Evolutionary conservation across 2,888 invertebrate species (phyloP).

Genomic region (Sesia bembeciformis): DNA sequence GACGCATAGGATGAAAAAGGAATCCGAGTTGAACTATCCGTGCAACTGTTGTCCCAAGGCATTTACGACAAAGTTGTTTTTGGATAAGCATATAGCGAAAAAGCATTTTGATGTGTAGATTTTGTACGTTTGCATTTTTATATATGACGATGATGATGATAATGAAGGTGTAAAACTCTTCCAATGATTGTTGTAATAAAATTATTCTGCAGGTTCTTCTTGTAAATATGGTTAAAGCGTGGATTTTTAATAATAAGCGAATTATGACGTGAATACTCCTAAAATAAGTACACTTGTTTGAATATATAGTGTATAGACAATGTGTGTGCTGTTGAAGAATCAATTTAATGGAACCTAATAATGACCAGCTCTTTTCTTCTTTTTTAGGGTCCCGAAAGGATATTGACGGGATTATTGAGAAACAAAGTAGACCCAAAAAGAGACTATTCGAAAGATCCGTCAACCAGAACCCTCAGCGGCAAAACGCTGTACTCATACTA

Average conservation of each 20-base stretch:
- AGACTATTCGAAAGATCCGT: slow-evolving; percentile 66
- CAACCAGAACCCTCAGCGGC: slow-evolving; percentile 62
- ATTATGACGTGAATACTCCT: no score
- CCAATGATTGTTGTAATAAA: no score
- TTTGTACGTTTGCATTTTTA: neutral
- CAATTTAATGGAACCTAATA: slow-evolving; percentile 34
- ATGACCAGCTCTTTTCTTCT: slow-evolving; percentile 63
- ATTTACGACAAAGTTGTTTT: slow-evolving; percentile 68
- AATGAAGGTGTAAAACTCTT: no score
- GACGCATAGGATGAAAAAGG: slow-evolving; percentile 57
- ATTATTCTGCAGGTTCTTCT: no score
- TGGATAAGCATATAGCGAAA: slow-evolving; percentile 70
- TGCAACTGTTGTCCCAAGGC: slow-evolving; percentile 68
- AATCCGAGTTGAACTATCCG: slow-evolving; percentile 54
- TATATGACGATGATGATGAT: no score
- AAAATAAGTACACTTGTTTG: neutral
- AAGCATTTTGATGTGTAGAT: slow-evolving; percentile 59
- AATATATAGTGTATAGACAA: neutral
- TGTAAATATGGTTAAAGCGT: no score
- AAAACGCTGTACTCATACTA: slow-evolving; percentile 59
- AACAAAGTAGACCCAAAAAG: slow-evolving; percentile 60
- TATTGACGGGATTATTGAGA: slow-evolving; percentile 46
- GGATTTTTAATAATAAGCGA: no score
- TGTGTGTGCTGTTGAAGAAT: neutral
- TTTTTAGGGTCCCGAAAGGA: slow-evolving; percentile 61